phyloP scores from a whole-genome alignment of 2,888 invertebrate species.

The Apomyelois bistriatella region DNA sequence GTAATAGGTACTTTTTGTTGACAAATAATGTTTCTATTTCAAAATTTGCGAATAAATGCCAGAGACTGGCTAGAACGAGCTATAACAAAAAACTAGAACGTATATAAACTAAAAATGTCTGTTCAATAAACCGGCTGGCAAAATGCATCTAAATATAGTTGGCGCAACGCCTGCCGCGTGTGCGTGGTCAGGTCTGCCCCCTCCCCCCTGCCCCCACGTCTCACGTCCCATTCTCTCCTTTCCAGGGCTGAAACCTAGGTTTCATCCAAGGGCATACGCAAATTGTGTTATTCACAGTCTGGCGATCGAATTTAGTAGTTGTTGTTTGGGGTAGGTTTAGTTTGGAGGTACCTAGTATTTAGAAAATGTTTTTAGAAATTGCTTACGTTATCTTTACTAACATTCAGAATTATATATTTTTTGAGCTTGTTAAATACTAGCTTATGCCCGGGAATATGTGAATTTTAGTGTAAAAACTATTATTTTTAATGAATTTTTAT shows the following conservation, averaged over 20 bases:
- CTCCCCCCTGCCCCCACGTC: slow-evolving; percentile 40
- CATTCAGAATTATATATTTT: no score
- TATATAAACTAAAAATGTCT: slow-evolving; percentile 22
- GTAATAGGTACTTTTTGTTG: no score
- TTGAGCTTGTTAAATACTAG: no score
- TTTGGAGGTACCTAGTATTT: background rate
- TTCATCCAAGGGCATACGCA: slow-evolving; percentile 37
- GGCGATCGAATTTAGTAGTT: slow-evolving; percentile 17
- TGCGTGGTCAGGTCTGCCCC: slow-evolving; percentile 68
- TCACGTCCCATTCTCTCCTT: slow-evolving; percentile 24
- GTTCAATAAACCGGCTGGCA: slow-evolving; percentile 35
- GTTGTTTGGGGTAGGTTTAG: slow-evolving; percentile 29
- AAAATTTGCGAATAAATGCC: background rate
- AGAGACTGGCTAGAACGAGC: background rate
- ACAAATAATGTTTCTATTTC: background rate
- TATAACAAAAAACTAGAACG: background rate
- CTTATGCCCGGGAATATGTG: no score
- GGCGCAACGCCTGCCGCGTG: slow-evolving; percentile 52
- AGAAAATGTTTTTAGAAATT: no score
- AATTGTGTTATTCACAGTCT: slow-evolving; percentile 21
- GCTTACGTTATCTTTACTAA: no score
- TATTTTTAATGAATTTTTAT: no score
- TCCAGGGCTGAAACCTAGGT: slow-evolving; percentile 42
- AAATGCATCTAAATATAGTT: slow-evolving; percentile 72
- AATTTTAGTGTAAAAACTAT: no score